These are phyloP conservation scores for Clivina fossor DNA, from an alignment of 2,888 invertebrate species.

Conservation along the genomic window DNA sequence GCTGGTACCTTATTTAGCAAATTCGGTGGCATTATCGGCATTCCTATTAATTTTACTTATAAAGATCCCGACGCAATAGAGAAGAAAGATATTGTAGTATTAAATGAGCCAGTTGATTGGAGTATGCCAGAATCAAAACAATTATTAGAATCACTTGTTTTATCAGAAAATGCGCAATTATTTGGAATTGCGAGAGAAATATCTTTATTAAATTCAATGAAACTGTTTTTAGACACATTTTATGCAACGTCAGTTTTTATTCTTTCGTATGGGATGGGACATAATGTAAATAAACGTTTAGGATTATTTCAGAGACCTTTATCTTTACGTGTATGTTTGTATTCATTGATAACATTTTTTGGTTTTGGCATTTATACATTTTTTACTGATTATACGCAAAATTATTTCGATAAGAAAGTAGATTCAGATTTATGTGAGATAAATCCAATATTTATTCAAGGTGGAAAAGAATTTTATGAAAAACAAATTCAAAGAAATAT, in stretches of 20 bases:
- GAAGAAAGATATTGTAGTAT: conserved; percentile 59
- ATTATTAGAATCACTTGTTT: conserved; percentile 65
- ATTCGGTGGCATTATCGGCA: conserved; percentile 69
- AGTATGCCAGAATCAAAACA: conserved; percentile 62
- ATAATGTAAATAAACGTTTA: conserved; percentile 57
- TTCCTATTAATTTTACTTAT: conserved; percentile 73
- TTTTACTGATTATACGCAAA: conserved; percentile 65
- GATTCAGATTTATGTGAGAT: conserved; percentile 65
- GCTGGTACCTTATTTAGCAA: conserved; percentile 60
- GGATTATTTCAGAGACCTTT: conserved; percentile 60
- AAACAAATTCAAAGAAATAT: conserved; percentile 73
- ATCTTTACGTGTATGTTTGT: conserved; percentile 55
- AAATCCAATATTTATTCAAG: conserved; percentile 65
- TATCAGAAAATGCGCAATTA: conserved; percentile 77
- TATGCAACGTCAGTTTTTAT: conserved; percentile 57
- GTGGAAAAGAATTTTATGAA: conserved; percentile 75
- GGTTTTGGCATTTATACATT: conserved; percentile 63
- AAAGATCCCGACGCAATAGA: conserved; percentile 59
- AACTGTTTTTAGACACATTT: conserved; percentile 60
- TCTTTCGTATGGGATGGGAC: conserved; percentile 57
- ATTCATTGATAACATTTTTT: conserved; percentile 61
- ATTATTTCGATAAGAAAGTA: conserved; percentile 62
- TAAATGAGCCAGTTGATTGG: conserved; percentile 65
- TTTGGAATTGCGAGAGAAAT: conserved; percentile 81
- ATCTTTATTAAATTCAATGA: conserved; percentile 61